These are phyloP conservation scores for Sarcophaga caerulescens DNA, from an alignment of 2,888 invertebrate genomes.

Conservation along the genomic window DNA sequence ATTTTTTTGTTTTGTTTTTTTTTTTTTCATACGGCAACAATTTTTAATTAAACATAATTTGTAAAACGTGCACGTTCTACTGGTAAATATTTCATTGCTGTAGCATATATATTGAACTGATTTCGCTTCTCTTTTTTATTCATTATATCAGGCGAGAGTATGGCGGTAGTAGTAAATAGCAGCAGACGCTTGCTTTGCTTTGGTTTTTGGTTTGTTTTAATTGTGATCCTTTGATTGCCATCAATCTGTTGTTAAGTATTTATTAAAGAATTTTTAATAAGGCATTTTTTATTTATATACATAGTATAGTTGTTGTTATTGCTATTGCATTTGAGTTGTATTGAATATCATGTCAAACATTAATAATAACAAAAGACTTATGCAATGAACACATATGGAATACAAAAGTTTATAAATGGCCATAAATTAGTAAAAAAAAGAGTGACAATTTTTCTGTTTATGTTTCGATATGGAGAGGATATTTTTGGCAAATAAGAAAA, in stretches of 20 bases:
- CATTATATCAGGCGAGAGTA: background rate
- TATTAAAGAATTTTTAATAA: slow-evolving; percentile 63
- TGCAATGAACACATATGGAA: background rate
- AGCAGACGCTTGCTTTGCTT: slow-evolving; percentile 13
- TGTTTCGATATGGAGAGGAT: too few species aligned
- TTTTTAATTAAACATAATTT: slow-evolving; percentile 81
- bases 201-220: slow-evolving; percentile 51
- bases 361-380: slow-evolving; percentile 35
- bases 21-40: slow-evolving; percentile 78
- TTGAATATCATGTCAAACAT: slow-evolving; percentile 25
- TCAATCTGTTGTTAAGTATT: slow-evolving; percentile 67
- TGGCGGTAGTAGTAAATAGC: background rate
- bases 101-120: slow-evolving; percentile 57
- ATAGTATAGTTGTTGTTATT: too few species aligned
- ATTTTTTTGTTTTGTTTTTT: slow-evolving; percentile 63
- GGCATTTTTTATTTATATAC: background rate
- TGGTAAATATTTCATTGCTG: slow-evolving; percentile 65
- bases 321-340: background rate
- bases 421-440: background rate
- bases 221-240: slow-evolving; percentile 69
- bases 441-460: background rate
- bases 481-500: too few species aligned
- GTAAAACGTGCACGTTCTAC: slow-evolving; percentile 79
- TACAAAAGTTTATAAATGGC: background rate
- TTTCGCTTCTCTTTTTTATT: slow-evolving; percentile 37